A percentile compares a stretch with the other conserved stretches of the same genome.
These are phyloP conservation scores for Corythornis vintsioides DNA, from an alignment of 2,113 vertebrate genomes.

Conservation along the genomic window DNA sequence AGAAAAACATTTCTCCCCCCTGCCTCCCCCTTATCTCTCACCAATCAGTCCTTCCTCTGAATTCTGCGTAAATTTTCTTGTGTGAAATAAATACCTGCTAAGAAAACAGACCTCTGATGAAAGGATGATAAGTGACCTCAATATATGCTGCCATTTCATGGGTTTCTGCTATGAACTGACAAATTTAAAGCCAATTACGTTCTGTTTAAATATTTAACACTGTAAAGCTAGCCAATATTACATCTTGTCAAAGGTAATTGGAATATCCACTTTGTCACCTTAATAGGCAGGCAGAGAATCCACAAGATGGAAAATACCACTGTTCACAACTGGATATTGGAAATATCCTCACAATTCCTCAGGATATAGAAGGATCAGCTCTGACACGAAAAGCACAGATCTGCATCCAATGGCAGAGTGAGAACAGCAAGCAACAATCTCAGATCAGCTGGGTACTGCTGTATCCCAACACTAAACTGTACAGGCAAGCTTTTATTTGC, in stretches of 20 bases:
- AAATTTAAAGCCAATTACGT: constrained; percentile 58
- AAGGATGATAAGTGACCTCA: constrained; percentile 44
- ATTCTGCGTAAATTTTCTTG: not conserved
- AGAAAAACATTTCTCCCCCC: not conserved
- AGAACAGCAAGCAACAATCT: not conserved
- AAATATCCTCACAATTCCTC: not conserved
- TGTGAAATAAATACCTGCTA: constrained; percentile 49
- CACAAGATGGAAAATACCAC: not conserved
- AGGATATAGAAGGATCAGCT: not conserved
- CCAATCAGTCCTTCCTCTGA: not conserved
- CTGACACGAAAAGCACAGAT: not conserved
- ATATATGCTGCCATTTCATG: constrained; percentile 16
- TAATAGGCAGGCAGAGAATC: constrained; percentile 2
- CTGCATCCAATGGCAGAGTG: not conserved
- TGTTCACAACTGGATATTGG: not conserved
- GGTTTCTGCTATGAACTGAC: constrained; percentile 9
- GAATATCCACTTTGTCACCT: constrained; percentile 24
- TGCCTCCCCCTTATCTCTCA: not conserved
- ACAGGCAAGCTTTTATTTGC: constrained; percentile 7
- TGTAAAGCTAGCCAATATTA: constrained; percentile 47
- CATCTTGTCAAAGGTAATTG: constrained; percentile 53
- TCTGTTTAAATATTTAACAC: constrained; percentile 61
- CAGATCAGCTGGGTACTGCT: not conserved
- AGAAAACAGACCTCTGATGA: constrained; percentile 24
- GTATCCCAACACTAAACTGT: not conserved